Evolutionary conservation across 64 coral and sea anemone genomes (phyloP).

Genomic region (Acropora tenuis): DNA sequence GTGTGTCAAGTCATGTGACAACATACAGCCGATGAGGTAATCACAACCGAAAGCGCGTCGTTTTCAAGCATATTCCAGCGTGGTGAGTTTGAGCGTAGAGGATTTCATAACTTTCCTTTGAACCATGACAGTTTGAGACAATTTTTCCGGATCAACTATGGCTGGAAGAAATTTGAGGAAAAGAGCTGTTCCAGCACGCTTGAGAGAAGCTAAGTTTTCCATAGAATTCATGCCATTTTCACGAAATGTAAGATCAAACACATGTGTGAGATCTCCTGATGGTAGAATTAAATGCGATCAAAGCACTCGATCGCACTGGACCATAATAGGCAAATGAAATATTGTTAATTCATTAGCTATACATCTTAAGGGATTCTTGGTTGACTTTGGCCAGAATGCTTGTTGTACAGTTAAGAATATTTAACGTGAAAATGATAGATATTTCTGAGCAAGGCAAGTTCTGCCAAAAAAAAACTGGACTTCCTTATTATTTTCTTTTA

Average conservation of each 20-base stretch:
- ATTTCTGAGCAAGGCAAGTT: background rate
- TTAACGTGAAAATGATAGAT: background rate
- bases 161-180: background rate
- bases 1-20: background rate
- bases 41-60: background rate
- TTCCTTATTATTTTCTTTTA: too few relatives aligned
- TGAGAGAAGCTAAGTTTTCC: background rate
- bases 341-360: background rate
- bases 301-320: background rate
- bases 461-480: too few relatives aligned
- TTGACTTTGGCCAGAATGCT: background rate
- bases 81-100: background rate
- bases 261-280: too few relatives aligned
- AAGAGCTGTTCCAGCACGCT: background rate
- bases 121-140: background rate
- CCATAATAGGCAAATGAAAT: background rate
- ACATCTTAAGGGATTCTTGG: background rate
- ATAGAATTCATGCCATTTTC: background rate
- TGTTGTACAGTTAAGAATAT: background rate
- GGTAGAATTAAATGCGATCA: background rate
- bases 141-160: background rate
- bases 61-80: background rate
- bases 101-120: background rate
- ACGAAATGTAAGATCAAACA: background rate
- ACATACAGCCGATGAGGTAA: background rate